Percentiles rank a stretch among this genome's conserved stretches.
Evolutionary conservation across 2,113 vertebrate genomes (phyloP).

Genomic region (Porphyrio hochstetteri): DNA sequence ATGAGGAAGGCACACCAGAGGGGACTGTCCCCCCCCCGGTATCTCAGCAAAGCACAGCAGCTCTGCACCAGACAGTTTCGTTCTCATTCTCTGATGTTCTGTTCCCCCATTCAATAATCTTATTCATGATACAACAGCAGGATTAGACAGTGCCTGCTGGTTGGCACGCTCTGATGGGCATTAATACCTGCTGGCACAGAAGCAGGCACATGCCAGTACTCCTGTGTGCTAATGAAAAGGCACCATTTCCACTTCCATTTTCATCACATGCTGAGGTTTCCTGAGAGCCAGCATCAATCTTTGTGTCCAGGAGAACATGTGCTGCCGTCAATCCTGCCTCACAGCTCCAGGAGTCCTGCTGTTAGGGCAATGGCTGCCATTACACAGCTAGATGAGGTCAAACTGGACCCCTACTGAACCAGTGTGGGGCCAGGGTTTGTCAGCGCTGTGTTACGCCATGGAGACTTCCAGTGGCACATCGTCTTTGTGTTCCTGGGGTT

Average conservation of each 20-base stretch:
- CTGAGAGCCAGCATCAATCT: slow-evolving; percentile 5
- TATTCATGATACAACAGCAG: slow-evolving; percentile 43
- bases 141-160: slow-evolving; percentile 61
- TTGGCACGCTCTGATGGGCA: slow-evolving; percentile 47
- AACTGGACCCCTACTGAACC: background rate
- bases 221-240: slow-evolving; percentile 44
- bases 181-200: slow-evolving; percentile 59
- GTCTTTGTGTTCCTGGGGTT: background rate
- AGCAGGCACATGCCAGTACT: slow-evolving; percentile 29
- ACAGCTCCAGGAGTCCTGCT: background rate
- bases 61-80: background rate
- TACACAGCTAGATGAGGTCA: background rate
- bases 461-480: background rate
- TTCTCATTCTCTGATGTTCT: slow-evolving; percentile 13
- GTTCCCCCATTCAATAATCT: slow-evolving; percentile 43
- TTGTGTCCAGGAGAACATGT: background rate
- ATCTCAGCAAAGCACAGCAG: background rate
- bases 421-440: background rate
- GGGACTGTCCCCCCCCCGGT: background rate
- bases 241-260: slow-evolving; percentile 30
- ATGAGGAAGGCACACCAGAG: background rate
- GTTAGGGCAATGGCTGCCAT: background rate
- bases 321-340: background rate
- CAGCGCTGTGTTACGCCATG: background rate
- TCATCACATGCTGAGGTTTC: background rate